Evolutionary conservation across 2,888 invertebrate genomes (phyloP), one percentile per base, ranked within the genome.

Genomic region (Zeuzera pyrina): DNA sequence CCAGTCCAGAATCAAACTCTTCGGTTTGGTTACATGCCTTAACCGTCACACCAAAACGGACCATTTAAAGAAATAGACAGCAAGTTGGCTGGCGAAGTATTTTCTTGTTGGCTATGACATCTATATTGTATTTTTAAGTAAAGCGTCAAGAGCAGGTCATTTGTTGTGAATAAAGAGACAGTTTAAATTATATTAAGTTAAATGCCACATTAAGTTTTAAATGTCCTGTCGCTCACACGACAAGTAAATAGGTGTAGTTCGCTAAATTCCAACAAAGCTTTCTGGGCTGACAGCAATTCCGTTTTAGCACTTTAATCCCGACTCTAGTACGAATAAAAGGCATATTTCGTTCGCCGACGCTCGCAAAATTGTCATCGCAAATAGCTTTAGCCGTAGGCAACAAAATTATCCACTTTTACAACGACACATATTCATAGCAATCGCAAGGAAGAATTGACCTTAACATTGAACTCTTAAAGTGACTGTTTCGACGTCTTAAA

Each of bases 301-400:
- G 73, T 81, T 81, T 79, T 77, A 79, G 70, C 66, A 73, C 73
- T 67, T 74, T 81, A 81, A 81, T 83, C 73, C 81, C 70, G 68
- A 61, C 70, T 70, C 71, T 59, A 65, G 57, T 70, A 60, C 73
- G 79, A 73, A 83, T 83, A 83, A 83, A 83, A 81, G 81, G 78
- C 81, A 83, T 81, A 81, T 81, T 83, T 79, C 79, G 78, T 76
- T 72, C 76, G 60, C 68, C 73, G 69, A 66, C 71, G 73, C 72
- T 77, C 69, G 71, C 76, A 65, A 81, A 83, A 83, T 83, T 81
- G 83, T 83, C 83, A 81, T 79, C 79, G 74, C 79, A 81, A 83
- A 83, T 83, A 81, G 83, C 77, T 81, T 78, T 78, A 46, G 77
- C 83, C 78, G 44, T 41, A 40, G 68, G 83, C 78, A 39, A 43